Conservation (phyloP, 2,797 vertebrate genomes). For the Acestrorhynchus altus region DNA sequence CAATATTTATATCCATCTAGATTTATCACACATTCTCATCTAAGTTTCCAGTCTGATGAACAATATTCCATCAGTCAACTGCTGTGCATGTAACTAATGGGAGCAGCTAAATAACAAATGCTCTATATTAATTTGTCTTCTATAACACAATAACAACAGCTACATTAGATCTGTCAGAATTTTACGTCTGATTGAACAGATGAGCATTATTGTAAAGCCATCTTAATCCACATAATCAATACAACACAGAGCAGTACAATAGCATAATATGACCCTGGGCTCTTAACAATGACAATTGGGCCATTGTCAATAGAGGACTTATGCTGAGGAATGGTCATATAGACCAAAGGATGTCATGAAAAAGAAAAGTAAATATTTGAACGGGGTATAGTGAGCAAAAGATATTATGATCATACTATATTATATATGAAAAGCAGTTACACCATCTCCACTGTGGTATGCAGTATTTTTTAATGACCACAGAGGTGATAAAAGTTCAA, state of each 20-base stretch:
- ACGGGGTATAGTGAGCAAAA: neutral
- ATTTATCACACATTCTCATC: too few species aligned
- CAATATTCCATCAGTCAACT: too few species aligned
- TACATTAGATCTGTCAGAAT: neutral
- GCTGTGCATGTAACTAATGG: neutral
- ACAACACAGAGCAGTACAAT: slow-evolving; percentile 5
- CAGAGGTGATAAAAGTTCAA: slow-evolving; percentile 1
- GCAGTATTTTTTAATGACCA: neutral
- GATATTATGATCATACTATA: slow-evolving; percentile 25
- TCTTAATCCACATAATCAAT: slow-evolving; percentile 15
- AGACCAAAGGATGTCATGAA: slow-evolving; percentile 21
- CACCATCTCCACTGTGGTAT: neutral
- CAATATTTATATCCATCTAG: too few species aligned
- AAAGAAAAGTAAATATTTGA: slow-evolving; percentile 52
- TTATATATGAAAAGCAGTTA: neutral
- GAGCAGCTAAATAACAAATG: neutral
- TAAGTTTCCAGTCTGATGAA: too few species aligned
- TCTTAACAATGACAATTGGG: slow-evolving; percentile 23
- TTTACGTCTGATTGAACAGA: neutral
- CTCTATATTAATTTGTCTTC: neutral
- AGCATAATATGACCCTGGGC: neutral
- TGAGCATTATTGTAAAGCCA: neutral
- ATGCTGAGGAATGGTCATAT: slow-evolving; percentile 13
- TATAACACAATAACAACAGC: neutral
- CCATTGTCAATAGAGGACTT: slow-evolving; percentile 26